A percentile compares a stretch with the other conserved stretches of the same genome.
Conservation (phyloP, 53 echinoderm and acorn worm genomes). For the Antedon mediterranea region DNA sequence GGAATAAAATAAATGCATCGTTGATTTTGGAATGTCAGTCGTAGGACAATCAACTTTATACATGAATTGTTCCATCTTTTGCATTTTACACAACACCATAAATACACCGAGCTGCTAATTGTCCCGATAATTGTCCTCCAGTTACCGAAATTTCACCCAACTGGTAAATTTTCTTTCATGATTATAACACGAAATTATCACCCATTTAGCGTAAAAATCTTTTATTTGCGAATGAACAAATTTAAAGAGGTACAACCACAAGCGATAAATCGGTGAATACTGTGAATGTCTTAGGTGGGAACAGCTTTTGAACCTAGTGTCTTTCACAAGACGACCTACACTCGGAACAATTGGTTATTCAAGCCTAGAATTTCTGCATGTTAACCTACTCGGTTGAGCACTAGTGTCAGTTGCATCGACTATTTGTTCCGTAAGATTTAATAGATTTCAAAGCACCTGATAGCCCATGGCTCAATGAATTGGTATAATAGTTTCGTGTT, state of each 20-base stretch:
- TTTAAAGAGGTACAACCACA: not conserved
- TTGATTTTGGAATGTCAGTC: not conserved
- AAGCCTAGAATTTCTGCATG: not conserved
- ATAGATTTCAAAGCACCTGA: not conserved
- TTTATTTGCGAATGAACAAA: not conserved
- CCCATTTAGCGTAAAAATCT: not conserved
- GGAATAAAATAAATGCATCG: not conserved
- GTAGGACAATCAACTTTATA: not conserved
- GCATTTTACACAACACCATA: not conserved
- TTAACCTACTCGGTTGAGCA: not conserved
- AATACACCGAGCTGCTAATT: not conserved
- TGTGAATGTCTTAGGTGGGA: not conserved
- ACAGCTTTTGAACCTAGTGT: not conserved
- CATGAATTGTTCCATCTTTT: not conserved
- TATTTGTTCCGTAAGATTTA: not conserved
- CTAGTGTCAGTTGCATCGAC: not conserved
- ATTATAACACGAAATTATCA: not conserved
- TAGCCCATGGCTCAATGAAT: not conserved
- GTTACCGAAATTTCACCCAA: not conserved
- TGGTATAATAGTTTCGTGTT: not conserved
- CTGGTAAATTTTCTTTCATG: not conserved
- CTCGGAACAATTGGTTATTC: not conserved
- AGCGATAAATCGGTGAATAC: not conserved
- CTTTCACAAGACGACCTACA: not conserved
- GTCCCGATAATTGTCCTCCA: not conserved